These are phyloP conservation scores for Pristiophorus japonicus DNA, from an alignment of 2,113 vertebrate species.

Conservation along the genomic window DNA sequence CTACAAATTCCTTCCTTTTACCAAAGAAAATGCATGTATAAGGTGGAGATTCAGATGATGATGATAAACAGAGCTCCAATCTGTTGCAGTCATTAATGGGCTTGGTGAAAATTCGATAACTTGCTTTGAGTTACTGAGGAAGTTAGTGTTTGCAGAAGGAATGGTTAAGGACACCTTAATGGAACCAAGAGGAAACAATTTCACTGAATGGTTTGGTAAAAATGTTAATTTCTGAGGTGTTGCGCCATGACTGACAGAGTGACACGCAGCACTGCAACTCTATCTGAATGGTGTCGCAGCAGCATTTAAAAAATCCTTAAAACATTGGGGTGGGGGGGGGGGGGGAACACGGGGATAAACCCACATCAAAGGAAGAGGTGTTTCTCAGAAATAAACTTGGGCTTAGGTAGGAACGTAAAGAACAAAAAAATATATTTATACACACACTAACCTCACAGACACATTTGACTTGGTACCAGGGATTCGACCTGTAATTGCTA, in stretches of 20 bases:
- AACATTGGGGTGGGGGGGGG: not conserved
- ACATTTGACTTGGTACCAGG: conserved; percentile 46
- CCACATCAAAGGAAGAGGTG: not conserved
- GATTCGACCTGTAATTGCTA: conserved; percentile 70
- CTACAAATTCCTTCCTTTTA: not conserved
- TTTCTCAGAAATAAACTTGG: not conserved
- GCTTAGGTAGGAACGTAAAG: too few species aligned
- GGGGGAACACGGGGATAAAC: not conserved
- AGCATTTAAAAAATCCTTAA: not conserved
- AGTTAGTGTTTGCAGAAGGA: not conserved
- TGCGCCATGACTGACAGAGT: not conserved
- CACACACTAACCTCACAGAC: conserved; percentile 61
- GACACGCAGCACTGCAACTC: not conserved
- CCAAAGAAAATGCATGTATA: not conserved
- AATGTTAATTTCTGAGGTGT: not conserved
- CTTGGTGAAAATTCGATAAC: not conserved
- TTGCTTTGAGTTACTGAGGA: not conserved
- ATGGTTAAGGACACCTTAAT: not conserved
- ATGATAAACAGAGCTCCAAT: not conserved
- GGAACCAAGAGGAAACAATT: not conserved
- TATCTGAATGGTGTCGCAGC: not conserved
- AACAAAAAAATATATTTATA: not conserved
- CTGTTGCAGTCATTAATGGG: not conserved
- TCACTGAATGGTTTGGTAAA: not conserved
- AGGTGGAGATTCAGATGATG: too few species aligned